A percentile compares a stretch with the other conserved stretches of the same genome.
Conservation (phyloP, 30 jellyfish, hydroid and myxozoan genomes). For the Hydractinia echinata region DNA sequence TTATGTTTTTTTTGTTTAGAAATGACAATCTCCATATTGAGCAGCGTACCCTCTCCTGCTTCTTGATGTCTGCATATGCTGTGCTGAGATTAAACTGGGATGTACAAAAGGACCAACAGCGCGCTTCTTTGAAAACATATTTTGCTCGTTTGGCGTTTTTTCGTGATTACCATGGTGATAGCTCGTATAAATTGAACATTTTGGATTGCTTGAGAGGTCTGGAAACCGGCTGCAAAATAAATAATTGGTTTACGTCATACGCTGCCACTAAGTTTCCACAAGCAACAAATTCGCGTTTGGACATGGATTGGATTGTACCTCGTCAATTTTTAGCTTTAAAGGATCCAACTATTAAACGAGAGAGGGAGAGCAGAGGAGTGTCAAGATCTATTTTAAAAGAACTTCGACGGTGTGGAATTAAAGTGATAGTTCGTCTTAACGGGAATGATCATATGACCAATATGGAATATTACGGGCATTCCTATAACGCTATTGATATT, state of each 20-base stretch:
- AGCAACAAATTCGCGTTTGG: slow-evolving; percentile 40
- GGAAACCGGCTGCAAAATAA: slow-evolving; percentile 21
- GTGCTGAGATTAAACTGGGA: slow-evolving; percentile 68
- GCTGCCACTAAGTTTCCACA: slow-evolving; percentile 31
- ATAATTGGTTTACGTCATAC: slow-evolving; percentile 24
- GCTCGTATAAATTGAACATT: slow-evolving; percentile 52
- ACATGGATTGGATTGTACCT: slow-evolving; percentile 86
- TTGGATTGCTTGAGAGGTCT: slow-evolving; percentile 67
- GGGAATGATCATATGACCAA: slow-evolving; percentile 43
- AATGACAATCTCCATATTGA: slow-evolving; percentile 33
- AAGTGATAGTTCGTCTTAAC: slow-evolving; percentile 55
- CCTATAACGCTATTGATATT: slow-evolving; percentile 56
- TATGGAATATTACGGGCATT: slow-evolving; percentile 49
- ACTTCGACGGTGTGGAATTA: slow-evolving; percentile 42
- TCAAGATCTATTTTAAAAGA: slow-evolving; percentile 42
- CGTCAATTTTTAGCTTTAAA: slow-evolving; percentile 64
- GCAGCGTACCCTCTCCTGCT: slow-evolving; percentile 68
- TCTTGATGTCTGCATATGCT: slow-evolving; percentile 83
- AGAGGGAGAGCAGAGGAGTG: slow-evolving; percentile 24
- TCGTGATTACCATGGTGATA: slow-evolving; percentile 81
- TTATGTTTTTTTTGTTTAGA: slow-evolving; percentile 28
- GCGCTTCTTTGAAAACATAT: slow-evolving; percentile 12
- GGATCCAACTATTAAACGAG: slow-evolving; percentile 63
- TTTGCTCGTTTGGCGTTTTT: slow-evolving; percentile 40
- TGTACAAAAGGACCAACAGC: slow-evolving; percentile 54